Conservation (phyloP, 2,797 vertebrate genomes). For the Synanceia verrucosa region DNA sequence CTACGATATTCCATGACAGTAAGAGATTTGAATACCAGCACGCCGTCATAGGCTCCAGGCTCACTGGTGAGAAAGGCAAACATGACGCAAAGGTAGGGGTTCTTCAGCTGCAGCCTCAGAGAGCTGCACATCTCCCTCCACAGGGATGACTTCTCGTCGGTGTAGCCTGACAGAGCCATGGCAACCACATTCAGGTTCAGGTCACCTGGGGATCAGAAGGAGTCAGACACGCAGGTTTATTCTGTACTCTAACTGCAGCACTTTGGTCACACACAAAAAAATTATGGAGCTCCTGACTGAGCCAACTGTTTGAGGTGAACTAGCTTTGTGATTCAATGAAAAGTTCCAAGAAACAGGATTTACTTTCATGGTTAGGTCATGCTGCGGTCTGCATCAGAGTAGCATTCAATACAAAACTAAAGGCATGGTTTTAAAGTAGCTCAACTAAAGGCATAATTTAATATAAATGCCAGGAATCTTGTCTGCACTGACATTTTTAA, state of each 20-base stretch:
- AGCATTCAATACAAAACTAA: background rate
- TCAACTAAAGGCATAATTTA: background rate
- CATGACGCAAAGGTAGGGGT: conserved; percentile 96
- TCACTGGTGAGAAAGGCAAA: conserved; percentile 99
- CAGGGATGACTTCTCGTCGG: conserved; percentile 95
- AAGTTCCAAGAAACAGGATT: background rate
- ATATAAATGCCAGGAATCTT: too few relatives aligned
- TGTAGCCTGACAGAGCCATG: conserved; percentile 98
- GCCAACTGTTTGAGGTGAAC: background rate
- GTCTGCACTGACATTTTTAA: too few relatives aligned
- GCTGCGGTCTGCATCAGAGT: background rate
- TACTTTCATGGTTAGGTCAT: background rate
- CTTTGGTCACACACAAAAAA: background rate
- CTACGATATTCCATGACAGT: background rate
- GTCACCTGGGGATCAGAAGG: conserved; percentile 84
- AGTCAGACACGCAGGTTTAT: background rate
- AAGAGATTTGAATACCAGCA: conserved; percentile 85
- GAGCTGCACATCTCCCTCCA: conserved; percentile 99
- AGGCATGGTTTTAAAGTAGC: background rate
- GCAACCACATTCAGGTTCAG: conserved; percentile 98
- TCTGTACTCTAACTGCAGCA: background rate
- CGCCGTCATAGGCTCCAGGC: conserved; percentile 91
- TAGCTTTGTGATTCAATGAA: background rate
- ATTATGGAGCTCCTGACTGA: background rate
- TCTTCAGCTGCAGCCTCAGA: conserved; percentile 91